Conservation (phyloP, 2,888 invertebrate genomes). For the Acleris holmiana region DNA sequence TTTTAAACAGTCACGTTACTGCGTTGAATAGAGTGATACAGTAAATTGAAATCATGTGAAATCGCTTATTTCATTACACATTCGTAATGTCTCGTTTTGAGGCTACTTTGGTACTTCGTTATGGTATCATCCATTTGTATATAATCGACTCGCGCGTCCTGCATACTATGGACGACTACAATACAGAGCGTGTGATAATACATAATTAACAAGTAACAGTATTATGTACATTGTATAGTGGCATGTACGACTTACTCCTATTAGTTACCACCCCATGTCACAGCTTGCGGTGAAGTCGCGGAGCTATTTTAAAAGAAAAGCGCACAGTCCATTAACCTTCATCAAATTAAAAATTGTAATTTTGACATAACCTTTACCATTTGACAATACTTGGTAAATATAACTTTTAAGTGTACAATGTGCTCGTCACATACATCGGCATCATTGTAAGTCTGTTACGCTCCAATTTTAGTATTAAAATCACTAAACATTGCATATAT, state of each 20-base stretch:
- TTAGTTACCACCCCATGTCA: slow-evolving; percentile 43
- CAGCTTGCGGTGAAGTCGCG: slow-evolving; percentile 68
- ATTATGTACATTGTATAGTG: slow-evolving; percentile 57
- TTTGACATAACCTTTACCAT: slow-evolving; percentile 72
- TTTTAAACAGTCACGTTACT: slow-evolving; percentile 53
- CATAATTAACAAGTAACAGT: slow-evolving; percentile 64
- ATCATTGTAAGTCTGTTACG: slow-evolving; percentile 75
- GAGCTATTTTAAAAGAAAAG: slow-evolving; percentile 70
- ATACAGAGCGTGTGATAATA: slow-evolving; percentile 64
- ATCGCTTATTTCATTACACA: no score
- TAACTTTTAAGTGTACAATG: slow-evolving; percentile 80
- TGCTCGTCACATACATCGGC: slow-evolving; percentile 69
- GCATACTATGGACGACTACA: slow-evolving; percentile 50
- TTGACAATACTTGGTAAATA: slow-evolving; percentile 84
- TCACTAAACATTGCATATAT: slow-evolving; percentile 84
- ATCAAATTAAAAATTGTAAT: slow-evolving; percentile 50
- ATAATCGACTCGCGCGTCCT: slow-evolving; percentile 59
- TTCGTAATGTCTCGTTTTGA: slow-evolving; percentile 11
- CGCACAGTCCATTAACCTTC: slow-evolving; percentile 75
- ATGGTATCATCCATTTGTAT: slow-evolving; percentile 64
- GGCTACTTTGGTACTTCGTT: slow-evolving; percentile 18
- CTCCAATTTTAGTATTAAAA: slow-evolving; percentile 82
- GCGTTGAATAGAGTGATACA: slow-evolving; percentile 60
- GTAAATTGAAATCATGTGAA: slow-evolving; percentile 36
- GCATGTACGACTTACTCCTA: slow-evolving; percentile 33